Base-by-base conservation (phyloP, 2,888 invertebrate genomes). In the Eugnorisma glareosa region DNA sequence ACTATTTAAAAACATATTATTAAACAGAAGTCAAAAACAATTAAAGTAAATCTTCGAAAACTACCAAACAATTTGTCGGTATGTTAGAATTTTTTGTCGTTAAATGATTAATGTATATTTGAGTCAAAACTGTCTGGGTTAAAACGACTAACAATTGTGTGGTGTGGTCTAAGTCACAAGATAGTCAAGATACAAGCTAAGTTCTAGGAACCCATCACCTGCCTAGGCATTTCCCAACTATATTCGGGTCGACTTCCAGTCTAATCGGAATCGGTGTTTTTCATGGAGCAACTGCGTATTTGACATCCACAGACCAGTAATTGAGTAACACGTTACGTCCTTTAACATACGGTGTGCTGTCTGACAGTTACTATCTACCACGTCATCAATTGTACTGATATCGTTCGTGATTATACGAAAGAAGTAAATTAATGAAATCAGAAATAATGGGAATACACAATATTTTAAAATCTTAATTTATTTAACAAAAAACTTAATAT, bases 31-130 rank as follows among this genome's bases (percentile, higher is more conserved):
- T 89, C n/a, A 73, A 43, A 84, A 76, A 85, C 83, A 89, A 89
- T 88, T 79, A 87, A 88, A 83, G 71, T 67, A 81, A 69, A 79
- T 85, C 74, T 75, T 79, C 71, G 48, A 70, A 85, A 87, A 83
- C 73, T 85, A 83, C 51, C 66, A 81, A 81, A 91, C 92, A 90
- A 93, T 93, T 92, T 93, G 93, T 93, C 93, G 54, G 74, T 80
- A 83, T 81, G 79, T 88, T 81, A 75, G 82, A 88, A 28, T 78
- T 83, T 88, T 91, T 91, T 90, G 87, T 86, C 75, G 76, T 11
- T 21, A 37, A 57, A 78, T 92, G 93, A 93, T 92, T 89, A 88
- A 93, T 92, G 83, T 68, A 13, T 59, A 48, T 82, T 73, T 74
- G 75, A 83, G 35, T 71, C 63, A 74, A 73, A 77, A 61, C 35